Percentiles rank a stretch among this genome's conserved stretches.
Evolutionary conservation across 2,888 invertebrate species (phyloP).

Genomic region (Pecten maximus): DNA sequence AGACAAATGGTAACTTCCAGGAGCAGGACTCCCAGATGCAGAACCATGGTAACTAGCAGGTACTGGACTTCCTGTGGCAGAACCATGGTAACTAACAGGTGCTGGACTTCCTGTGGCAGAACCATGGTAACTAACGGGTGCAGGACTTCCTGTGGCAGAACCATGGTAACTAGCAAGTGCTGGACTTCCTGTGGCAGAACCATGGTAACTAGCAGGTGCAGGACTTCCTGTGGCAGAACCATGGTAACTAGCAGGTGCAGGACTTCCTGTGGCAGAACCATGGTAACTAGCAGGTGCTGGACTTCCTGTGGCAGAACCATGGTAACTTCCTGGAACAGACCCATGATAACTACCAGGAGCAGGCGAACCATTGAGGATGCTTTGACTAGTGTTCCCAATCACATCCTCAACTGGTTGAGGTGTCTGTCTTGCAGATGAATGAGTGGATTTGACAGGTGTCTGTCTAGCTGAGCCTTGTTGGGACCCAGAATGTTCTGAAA

Average conservation of each 20-base stretch:
- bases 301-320: conserved; percentile 1
- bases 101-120: conserved; percentile 21
- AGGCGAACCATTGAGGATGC: not conserved
- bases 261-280: conserved; percentile 39
- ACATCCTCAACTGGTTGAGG: conserved; percentile 50
- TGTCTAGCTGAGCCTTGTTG: conserved; percentile 44
- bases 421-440: conserved; percentile 51
- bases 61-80: conserved; percentile 16
- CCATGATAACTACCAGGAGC: conserved; percentile 36
- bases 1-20: not conserved
- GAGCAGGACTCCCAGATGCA: not conserved
- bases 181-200: conserved; percentile 58
- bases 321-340: conserved; percentile 37
- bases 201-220: conserved; percentile 38
- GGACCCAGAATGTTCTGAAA: conserved; percentile 47
- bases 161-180: not conserved
- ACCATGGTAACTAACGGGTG: not conserved
- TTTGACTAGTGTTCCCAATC: not conserved
- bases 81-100: not conserved
- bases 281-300: not conserved
- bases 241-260: not conserved
- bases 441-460: conserved; percentile 43
- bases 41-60: conserved; percentile 14
- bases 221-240: conserved; percentile 27
- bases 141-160: not conserved